Evolutionary conservation across 2,888 invertebrate genomes (phyloP).

Genomic region (Rhodophaea formosa): DNA sequence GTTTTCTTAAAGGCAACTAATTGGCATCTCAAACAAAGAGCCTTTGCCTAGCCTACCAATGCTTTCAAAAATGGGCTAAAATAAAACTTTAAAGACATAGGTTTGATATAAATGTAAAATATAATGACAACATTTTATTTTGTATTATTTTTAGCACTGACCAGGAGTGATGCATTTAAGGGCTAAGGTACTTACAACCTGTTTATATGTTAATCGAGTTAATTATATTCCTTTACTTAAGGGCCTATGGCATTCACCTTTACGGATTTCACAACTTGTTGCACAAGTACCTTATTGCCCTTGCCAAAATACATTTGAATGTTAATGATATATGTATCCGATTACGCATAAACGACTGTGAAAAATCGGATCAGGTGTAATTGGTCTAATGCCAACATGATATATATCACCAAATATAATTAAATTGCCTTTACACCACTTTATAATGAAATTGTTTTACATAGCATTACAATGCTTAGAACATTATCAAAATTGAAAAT

Average conservation of each 20-base stretch:
- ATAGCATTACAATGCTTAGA: too few relatives aligned
- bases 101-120: too few relatives aligned
- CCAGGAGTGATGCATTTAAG: neutral
- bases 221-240: conserved; percentile 16
- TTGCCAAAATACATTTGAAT: conserved; percentile 19
- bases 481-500: too few relatives aligned
- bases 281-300: conserved; percentile 16
- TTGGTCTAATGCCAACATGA: neutral
- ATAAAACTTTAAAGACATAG: too few relatives aligned
- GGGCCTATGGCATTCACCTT: conserved; percentile 16
- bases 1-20: too few relatives aligned
- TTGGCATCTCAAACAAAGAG: too few relatives aligned
- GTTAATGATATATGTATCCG: conserved; percentile 6
- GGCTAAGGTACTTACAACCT: conserved; percentile 23
- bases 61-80: too few relatives aligned
- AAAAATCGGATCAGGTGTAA: conserved; percentile 3
- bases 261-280: conserved; percentile 15
- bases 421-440: neutral
- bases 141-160: too few relatives aligned
- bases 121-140: too few relatives aligned
- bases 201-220: conserved; percentile 39
- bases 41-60: too few relatives aligned
- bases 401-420: neutral
- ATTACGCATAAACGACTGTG: conserved; percentile 11
- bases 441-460: neutral